A percentile compares a stretch with the other conserved stretches of the same genome.
Evolutionary conservation across 2,888 invertebrate species (phyloP).

Genomic region (Plagodis pulveraria): DNA sequence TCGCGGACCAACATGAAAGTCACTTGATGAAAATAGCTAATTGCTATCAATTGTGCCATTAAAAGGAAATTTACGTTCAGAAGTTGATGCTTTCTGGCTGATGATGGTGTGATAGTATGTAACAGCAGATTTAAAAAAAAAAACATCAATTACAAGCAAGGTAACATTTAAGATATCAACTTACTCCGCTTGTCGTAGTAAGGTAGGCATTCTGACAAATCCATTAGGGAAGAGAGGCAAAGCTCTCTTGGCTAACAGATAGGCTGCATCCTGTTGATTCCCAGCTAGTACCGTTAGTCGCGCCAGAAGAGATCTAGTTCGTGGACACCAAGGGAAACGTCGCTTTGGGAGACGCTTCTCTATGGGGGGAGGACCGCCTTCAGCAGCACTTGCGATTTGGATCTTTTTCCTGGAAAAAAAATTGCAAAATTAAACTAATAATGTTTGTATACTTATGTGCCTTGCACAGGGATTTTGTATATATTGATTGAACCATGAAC

Average conservation of each 20-base stretch:
- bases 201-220: constrained; percentile 86
- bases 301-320: constrained; percentile 42
- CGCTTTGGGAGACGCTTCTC: constrained; percentile 87
- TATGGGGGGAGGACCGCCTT: constrained; percentile 71
- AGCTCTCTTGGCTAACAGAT: constrained; percentile 85
- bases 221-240: constrained; percentile 88
- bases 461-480: too few relatives aligned
- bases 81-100: too few relatives aligned
- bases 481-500: too few relatives aligned
- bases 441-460: too few relatives aligned
- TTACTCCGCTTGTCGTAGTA: constrained; percentile 81
- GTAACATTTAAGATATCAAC: constrained; percentile 38
- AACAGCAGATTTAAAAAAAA: too few relatives aligned
- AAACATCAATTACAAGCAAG: too few relatives aligned
- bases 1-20: too few relatives aligned
- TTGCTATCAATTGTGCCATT: too few relatives aligned
- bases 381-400: constrained; percentile 58
- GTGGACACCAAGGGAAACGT: constrained; percentile 88
- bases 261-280: constrained; percentile 54
- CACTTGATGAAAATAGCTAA: too few relatives aligned
- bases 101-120: too few relatives aligned
- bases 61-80: too few relatives aligned
- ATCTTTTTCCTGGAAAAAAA: constrained; percentile 66
- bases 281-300: constrained; percentile 13
- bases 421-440: too few relatives aligned